These are phyloP conservation scores for Phalacrocorax brasilianus DNA, from an alignment of 2,113 vertebrate genomes.

Conservation along the genomic window DNA sequence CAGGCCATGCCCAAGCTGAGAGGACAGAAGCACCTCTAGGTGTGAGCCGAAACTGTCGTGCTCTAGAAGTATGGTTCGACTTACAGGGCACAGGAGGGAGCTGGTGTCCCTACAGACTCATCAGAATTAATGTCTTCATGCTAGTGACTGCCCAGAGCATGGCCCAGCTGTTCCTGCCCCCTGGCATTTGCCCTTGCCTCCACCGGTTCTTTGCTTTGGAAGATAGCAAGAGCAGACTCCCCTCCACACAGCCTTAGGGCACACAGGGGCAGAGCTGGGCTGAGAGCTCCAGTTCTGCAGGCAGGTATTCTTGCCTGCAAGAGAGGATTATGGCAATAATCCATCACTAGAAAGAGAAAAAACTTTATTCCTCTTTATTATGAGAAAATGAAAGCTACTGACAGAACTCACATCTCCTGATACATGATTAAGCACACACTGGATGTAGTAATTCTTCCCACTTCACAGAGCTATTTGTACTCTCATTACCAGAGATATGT, in stretches of 20 bases:
- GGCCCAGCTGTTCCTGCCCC: not conserved
- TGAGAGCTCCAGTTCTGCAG: not conserved
- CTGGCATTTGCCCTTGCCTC: not conserved
- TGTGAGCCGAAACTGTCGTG: fast-evolving
- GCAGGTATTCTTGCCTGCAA: not conserved
- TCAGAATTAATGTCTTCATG: not conserved
- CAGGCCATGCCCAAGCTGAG: not conserved
- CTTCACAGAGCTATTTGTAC: not conserved
- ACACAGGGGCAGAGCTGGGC: not conserved
- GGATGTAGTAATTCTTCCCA: not conserved
- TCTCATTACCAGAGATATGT: not conserved
- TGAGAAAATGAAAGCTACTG: not conserved
- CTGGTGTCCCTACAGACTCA: not conserved
- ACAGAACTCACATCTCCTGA: not conserved
- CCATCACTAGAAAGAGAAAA: not conserved
- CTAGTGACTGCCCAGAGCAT: not conserved
- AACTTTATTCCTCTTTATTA: not conserved
- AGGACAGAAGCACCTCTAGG: not conserved
- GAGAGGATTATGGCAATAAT: not conserved
- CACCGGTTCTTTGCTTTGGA: not conserved
- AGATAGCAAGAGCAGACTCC: not conserved
- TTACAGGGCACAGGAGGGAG: not conserved
- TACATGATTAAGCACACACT: not conserved
- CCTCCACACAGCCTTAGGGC: not conserved
- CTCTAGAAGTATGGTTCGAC: not conserved